Evolutionary conservation across 2,888 invertebrate genomes (phyloP), one percentile per base, ranked within the genome.

Genomic region (Nomada ferruginata): DNA sequence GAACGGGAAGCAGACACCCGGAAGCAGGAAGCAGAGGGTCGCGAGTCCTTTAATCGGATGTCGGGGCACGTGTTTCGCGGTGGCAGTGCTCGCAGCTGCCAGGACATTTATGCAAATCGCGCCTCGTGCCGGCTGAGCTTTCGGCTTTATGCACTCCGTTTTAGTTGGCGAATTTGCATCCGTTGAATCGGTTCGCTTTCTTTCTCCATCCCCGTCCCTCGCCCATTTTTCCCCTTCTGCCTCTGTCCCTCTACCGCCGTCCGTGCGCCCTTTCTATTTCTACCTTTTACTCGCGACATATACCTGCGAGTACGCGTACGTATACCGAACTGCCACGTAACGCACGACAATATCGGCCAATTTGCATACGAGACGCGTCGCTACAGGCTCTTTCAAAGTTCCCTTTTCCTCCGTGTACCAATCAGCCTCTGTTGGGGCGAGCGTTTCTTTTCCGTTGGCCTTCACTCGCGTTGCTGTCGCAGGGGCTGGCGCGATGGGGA

Each of bases 71-170:
- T 92, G 92, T 91, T 92, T 90, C 88, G 89, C 90, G 89, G 87
- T 88, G 85, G 86, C 83, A 85, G 79, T 84, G 86, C 87, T 86
- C 87, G 90, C 92, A 92, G 92, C 92, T 92, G 92, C 91, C 90
- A 89, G 90, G 92, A 92, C 92, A 92, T 91, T 92, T 93, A 93
- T 93, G 92, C 92, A 92, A 92, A 93, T 93, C 89, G 88, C 76
- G 87, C 87, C 87, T 85, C 87, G 89, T 86, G 87, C 88, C 88
- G 89, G 91, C 90, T 91, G 91, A 92, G 91, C 92, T 92, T 92
- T 91, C 89, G 90, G 91, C 91, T 91, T 92, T 92, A 91, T 92
- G 89, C 89, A 86, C 88, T 88, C 88, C 89, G 88, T 87, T 91
- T 91, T 89, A 90, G 90, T 90, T 89, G 89, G 85, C 90, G 90